Evolutionary conservation across 2,113 vertebrate species (phyloP).

Genomic region (Ageneiosus marmoratus): DNA sequence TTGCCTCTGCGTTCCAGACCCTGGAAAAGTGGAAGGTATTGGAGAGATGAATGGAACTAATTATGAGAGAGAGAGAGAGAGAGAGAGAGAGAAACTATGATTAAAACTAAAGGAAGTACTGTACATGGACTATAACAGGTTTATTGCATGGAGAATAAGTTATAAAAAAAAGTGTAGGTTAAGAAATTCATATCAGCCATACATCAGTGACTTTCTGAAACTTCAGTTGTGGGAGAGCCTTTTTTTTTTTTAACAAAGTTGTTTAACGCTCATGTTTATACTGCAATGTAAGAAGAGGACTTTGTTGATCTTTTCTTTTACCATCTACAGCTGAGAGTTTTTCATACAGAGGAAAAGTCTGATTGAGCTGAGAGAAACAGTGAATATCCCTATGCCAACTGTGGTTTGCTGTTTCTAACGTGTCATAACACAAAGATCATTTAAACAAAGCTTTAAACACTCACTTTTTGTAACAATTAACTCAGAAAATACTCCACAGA

Average conservation of each 20-base stretch:
- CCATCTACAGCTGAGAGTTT: not conserved
- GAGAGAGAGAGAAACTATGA: not conserved
- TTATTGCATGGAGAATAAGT: not conserved
- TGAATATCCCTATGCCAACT: not conserved
- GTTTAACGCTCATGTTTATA: not conserved
- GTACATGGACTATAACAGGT: not conserved
- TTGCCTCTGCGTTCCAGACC: no score
- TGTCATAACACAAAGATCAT: not conserved
- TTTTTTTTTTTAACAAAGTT: not conserved
- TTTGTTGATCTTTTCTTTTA: not conserved
- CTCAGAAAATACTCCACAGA: not conserved
- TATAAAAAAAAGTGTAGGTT: not conserved
- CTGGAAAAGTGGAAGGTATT: no score
- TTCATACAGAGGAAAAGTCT: not conserved
- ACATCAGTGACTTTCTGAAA: not conserved
- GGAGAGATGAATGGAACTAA: no score
- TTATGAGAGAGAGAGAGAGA: not conserved
- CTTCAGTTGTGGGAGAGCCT: not conserved
- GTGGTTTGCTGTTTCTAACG: not conserved
- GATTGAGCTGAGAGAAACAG: not conserved
- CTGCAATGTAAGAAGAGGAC: constrained; percentile 1
- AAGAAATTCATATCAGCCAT: not conserved
- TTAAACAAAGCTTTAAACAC: not conserved
- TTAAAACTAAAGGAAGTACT: not conserved
- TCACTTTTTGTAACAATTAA: not conserved